Evolutionary conservation across 35 echinoderm and acorn worm genomes (phyloP).

Genomic region (Diadema setosum): DNA sequence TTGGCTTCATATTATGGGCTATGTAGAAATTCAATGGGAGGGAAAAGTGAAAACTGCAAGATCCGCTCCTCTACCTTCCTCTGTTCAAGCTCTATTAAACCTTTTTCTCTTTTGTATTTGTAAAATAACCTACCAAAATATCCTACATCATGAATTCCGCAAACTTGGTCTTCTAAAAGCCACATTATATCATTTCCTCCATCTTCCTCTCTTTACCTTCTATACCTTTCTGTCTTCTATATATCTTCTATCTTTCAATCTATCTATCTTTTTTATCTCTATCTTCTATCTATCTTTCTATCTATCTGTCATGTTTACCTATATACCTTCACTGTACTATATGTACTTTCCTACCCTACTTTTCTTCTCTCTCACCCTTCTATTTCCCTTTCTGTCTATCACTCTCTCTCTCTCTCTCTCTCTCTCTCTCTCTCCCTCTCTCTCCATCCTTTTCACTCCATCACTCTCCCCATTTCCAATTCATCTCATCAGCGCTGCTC

Average conservation of each 20-base stretch:
- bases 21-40: too few species aligned
- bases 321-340: neutral
- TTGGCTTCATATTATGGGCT: too few species aligned
- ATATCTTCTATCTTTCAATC: neutral
- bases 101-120: too few species aligned
- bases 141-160: too few species aligned
- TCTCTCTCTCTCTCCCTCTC: neutral
- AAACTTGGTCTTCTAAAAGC: too few species aligned
- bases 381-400: neutral
- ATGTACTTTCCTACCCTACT: too few species aligned
- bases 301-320: neutral
- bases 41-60: too few species aligned
- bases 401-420: neutral
- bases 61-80: too few species aligned
- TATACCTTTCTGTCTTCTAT: neutral
- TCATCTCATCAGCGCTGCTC: neutral
- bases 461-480: neutral
- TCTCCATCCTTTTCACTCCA: neutral
- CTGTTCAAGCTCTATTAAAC: too few species aligned
- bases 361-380: neutral
- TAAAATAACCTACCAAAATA: too few species aligned
- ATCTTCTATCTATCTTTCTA: neutral
- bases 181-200: too few species aligned
- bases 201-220: too few species aligned
- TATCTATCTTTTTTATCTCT: neutral